Evolutionary conservation across 2,888 invertebrate genomes (phyloP), one percentile per base, ranked within the genome.

Genomic region (Operophtera brumata): DNA sequence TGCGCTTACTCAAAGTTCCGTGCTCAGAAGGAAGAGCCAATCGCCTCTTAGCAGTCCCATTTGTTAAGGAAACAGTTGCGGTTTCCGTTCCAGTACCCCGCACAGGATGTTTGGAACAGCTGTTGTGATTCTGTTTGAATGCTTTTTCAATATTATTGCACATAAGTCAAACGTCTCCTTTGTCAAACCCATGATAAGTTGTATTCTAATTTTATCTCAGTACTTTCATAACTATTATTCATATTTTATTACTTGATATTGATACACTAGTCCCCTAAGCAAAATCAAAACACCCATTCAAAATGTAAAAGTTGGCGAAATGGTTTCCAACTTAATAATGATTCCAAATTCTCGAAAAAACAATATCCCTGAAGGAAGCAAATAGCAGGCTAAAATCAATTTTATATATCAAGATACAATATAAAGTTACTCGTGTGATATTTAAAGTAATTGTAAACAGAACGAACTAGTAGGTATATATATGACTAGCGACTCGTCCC

Each of bases 21-120:
- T 20, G 43, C 37, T 13, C 1, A 9, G 30, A 13, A 12, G 30
- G 45, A 30, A 47, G 25, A 46, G 39, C 39, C 39, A 43, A 43
- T 52, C 45, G 26, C 20, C 12, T 41, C 26, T 26, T 28, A 12
- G 42, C 28, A 35, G 42, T 39, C 26, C 45, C 45, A 52, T 51
- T 47, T 11, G 47, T 28, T 34, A 35, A 36, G 56, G 56, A 56
- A 56, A 51, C 47, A 8, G 50, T 35, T 47, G 54, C 40, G 54
- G 57, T 47, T 57, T 57, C 57, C 48, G 36, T 36, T 57, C 39
- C 26, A 48, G 41, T 48, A 44, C 48, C n/a, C n/a, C 48, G 35
- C 48, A 45, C 45, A 45, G 57, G 57, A 57, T 57, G 52, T 57
- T 57, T 57, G 40, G 30, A 40, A 37, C 20, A 37, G 45, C 13